Evolutionary conservation across 2,113 vertebrate genomes (phyloP), one percentile per base, ranked within the genome.

Genomic region (Oryzias curvinotus): DNA sequence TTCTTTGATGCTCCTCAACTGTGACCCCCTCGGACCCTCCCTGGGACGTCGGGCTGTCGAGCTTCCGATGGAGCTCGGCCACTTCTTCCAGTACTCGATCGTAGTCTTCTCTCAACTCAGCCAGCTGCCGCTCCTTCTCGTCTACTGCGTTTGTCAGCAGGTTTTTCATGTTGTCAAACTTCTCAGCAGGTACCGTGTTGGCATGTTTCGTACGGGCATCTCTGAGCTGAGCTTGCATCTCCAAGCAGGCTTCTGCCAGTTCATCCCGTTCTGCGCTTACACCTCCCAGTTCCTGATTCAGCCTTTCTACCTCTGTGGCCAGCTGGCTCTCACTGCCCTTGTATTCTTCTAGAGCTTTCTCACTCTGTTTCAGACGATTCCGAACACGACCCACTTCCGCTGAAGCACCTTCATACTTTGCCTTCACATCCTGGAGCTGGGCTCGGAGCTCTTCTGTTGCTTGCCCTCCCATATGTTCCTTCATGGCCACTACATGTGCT

Each of bases 401-500:
- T 0, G 95, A 96, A 0, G 95, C 96, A 0, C 96, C 96, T 80
- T 98, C 97, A 0, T 98, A 98, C 53, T 98, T 98, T 0, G 70
- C 42, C 71, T 96, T 98, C 83, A 96, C 81, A 3, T 98, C 96
- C 25, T 73, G 91, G 30, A 99, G 70, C 87, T 99, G 97, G 13
- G 90, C 90, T 74, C 89, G 93, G 52, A 98, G 90, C 7, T 98
- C 97, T 63, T 98, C 96, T 0, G 77, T 10, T 0, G 56, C 41
- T 48, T 93, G 93, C 25, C 83, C 78, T 78, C 61, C 91, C 4
- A 98, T 83, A 78, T 97, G 96, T 6, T 97, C 96, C 61, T 98
- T 98, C 3, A 99, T 93, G 1, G 95, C 95, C 0, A 96, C 93
- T 30, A 99, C 97, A 42, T 99, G 97, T 3, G 92, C 91, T 84